Conservation (phyloP, 2,797 vertebrate species). For the Malurus splendens region DNA sequence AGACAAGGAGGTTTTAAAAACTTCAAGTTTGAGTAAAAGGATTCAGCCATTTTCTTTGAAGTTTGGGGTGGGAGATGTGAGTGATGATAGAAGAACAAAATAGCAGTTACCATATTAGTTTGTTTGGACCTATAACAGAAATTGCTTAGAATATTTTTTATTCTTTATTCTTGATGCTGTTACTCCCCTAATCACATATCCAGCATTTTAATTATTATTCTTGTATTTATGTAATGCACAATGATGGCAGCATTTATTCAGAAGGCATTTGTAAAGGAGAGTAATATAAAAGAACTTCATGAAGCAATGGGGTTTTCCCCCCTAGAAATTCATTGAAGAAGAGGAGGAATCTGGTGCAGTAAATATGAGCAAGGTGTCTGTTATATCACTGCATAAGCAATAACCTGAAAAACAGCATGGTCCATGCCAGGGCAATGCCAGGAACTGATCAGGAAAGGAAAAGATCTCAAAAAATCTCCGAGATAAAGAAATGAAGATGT, state of each 20-base stretch:
- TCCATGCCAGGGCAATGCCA: neutral
- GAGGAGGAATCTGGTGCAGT: neutral
- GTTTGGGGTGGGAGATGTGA: neutral
- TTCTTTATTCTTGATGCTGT: neutral
- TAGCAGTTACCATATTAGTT: neutral
- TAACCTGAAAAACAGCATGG: neutral
- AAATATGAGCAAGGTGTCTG: neutral
- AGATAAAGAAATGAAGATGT: neutral
- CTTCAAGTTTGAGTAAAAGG: neutral
- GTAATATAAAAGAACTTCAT: neutral
- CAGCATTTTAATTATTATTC: neutral
- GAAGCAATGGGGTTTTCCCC: fast-evolving
- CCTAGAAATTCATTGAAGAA: neutral
- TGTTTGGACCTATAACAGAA: neutral
- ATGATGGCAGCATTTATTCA: neutral
- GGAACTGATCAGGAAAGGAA: neutral
- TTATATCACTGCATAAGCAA: neutral
- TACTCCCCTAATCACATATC: neutral
- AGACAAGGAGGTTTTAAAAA: neutral
- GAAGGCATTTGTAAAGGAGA: neutral
- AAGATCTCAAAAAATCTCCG: neutral
- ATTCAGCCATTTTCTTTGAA: neutral
- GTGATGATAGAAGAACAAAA: neutral
- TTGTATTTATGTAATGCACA: neutral
- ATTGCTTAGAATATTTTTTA: neutral